Evolutionary conservation across 2,888 invertebrate species (phyloP).

Genomic region (Spisula subtruncata): DNA sequence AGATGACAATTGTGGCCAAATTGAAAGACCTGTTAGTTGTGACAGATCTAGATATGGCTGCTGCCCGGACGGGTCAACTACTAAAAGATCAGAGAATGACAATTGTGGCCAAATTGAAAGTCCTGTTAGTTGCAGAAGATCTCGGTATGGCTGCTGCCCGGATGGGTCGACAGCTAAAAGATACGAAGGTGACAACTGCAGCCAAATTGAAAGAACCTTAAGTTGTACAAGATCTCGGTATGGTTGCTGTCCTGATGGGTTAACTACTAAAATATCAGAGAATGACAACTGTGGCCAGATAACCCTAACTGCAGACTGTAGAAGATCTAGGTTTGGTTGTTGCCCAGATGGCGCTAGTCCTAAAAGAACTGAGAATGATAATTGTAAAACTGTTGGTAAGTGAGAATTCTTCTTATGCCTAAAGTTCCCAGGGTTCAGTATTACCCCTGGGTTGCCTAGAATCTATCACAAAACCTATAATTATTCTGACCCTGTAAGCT

Average conservation of each 20-base stretch:
- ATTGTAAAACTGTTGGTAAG: not conserved
- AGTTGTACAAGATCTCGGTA: constrained; percentile 51
- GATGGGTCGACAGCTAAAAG: constrained; percentile 94
- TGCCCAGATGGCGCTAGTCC: constrained; percentile 95
- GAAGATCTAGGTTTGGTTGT: constrained; percentile 90
- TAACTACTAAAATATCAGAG: constrained; percentile 90
- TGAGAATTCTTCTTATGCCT: not conserved
- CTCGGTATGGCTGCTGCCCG: constrained; percentile 93
- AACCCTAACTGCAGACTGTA: not conserved
- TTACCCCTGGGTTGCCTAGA: no score
- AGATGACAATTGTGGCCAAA: not conserved
- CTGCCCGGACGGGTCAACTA: constrained; percentile 95
- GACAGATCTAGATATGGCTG: constrained; percentile 90
- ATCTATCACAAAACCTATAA: no score
- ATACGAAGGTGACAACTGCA: not conserved
- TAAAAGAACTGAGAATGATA: constrained; percentile 88
- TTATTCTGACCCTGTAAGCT: no score
- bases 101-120: not conserved
- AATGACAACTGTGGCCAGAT: constrained; percentile 2
- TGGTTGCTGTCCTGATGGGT: constrained; percentile 97
- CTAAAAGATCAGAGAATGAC: constrained; percentile 89
- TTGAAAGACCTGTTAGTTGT: constrained; percentile 19
- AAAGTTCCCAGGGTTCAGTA: no score
- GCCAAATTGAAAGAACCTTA: not conserved
- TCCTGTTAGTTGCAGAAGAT: constrained; percentile 23